Percentiles rank a stretch among this genome's conserved stretches.
Conservation (phyloP, 2,113 vertebrate genomes). For the Climacteris rufus region DNA sequence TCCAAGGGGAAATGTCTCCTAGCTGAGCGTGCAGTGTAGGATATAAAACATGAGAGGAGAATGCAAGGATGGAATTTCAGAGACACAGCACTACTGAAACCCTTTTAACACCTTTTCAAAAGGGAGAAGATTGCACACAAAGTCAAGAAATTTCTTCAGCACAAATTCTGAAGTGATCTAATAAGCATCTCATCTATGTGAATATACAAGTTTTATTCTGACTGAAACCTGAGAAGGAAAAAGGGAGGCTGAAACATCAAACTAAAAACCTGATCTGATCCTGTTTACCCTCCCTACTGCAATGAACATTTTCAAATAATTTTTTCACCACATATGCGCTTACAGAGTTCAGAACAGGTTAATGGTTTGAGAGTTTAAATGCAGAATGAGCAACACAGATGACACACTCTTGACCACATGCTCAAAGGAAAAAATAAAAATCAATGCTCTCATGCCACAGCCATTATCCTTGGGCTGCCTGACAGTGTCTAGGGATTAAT, state of each 20-base stretch:
- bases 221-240: neutral
- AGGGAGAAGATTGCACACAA: neutral
- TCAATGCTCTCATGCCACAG: neutral
- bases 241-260: neutral
- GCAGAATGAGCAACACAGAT: neutral
- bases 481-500: neutral
- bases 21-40: neutral
- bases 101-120: neutral
- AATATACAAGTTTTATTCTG: neutral
- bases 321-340: neutral
- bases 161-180: neutral
- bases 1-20: slow-evolving; percentile 16
- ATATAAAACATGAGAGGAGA: neutral
- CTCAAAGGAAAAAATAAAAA: neutral
- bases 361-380: neutral
- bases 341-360: neutral
- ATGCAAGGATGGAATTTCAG: neutral
- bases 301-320: neutral
- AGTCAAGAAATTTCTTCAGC: neutral
- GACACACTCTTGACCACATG: neutral
- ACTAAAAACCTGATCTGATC: neutral
- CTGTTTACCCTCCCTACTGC: neutral
- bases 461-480: neutral
- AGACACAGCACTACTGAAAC: neutral
- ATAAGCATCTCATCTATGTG: neutral